phyloP scores from a whole-genome alignment of 1,140 invertebrate species.

The Laodelphax striatellus region DNA sequence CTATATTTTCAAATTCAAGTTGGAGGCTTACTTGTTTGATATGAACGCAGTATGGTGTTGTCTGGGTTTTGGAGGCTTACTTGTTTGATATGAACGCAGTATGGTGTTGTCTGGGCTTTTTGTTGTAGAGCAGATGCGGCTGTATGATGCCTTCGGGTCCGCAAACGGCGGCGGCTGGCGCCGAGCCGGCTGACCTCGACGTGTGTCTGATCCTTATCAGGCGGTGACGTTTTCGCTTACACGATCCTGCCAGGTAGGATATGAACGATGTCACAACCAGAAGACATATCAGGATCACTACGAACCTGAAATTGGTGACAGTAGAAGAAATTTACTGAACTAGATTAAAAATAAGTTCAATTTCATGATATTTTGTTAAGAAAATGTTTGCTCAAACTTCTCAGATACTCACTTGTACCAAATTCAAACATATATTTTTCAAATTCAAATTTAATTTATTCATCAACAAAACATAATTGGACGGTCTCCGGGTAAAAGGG shows the following conservation, averaged over 20 bases:
- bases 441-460: no score
- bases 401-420: no score
- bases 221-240: slow-evolving; percentile 22
- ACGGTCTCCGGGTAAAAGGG: no score
- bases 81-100: slow-evolving; percentile 6
- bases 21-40: background rate
- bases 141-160: slow-evolving; percentile 24
- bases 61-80: background rate
- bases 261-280: slow-evolving; percentile 20
- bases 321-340: background rate
- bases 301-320: slow-evolving; percentile 19
- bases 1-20: no score
- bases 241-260: slow-evolving; percentile 20
- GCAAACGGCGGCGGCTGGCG: slow-evolving; percentile 7
- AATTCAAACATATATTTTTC: no score
- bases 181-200: slow-evolving; percentile 13
- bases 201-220: slow-evolving; percentile 22
- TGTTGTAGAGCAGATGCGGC: slow-evolving; percentile 19
- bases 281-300: slow-evolving; percentile 19
- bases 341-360: no score
- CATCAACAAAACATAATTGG: no score
- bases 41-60: background rate
- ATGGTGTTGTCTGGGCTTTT: slow-evolving; percentile 1
- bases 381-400: no score
- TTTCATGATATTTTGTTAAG: no score